These are phyloP conservation scores for Drosophila dunni DNA, from an alignment of 1,140 invertebrate genomes.

Conservation along the genomic window DNA sequence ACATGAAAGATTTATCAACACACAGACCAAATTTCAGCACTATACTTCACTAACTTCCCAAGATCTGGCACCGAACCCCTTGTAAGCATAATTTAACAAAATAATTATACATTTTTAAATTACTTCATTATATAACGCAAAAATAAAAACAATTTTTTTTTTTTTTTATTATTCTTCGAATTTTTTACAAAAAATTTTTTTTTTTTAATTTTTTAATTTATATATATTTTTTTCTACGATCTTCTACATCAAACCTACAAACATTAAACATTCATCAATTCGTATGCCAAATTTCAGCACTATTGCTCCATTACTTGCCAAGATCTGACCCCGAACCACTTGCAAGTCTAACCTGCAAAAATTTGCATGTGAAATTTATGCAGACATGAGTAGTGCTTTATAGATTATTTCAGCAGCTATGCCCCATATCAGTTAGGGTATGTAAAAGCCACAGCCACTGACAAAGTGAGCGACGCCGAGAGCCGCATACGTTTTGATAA, in stretches of 20 bases:
- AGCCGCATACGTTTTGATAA: constrained; percentile 73
- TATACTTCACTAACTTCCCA: background rate
- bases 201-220: background rate
- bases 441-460: constrained; percentile 42
- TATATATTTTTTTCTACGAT: background rate
- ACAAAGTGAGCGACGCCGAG: constrained; percentile 19
- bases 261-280: background rate
- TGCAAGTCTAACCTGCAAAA: background rate
- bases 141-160: background rate
- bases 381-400: background rate
- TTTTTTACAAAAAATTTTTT: background rate
- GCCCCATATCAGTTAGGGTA: constrained; percentile 12
- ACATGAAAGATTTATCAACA: background rate
- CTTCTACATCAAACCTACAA: background rate
- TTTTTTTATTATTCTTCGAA: background rate
- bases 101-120: too few species aligned
- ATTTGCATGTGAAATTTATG: background rate
- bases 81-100: too few species aligned
- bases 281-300: background rate
- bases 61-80: background rate
- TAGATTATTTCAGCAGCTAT: background rate
- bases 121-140: too few species aligned
- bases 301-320: background rate
- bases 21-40: background rate
- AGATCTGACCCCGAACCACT: constrained; percentile 1